phyloP scores from a whole-genome alignment of 2,888 invertebrate species.

The Drosophila paramelanica region DNA sequence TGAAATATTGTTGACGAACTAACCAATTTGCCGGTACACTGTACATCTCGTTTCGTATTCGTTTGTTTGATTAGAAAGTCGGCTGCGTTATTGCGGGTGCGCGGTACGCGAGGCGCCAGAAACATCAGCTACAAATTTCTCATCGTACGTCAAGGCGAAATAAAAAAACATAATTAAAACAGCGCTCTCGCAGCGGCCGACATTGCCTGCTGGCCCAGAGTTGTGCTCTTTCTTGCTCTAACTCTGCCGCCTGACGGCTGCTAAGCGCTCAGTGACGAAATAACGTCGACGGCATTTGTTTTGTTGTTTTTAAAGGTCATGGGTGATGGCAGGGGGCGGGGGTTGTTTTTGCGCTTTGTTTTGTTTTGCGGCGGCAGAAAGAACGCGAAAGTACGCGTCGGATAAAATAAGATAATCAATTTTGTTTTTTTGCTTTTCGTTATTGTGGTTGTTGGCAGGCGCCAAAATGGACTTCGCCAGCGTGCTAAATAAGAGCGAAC shows the following conservation, averaged over 20 bases:
- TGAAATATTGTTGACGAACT: slow-evolving; percentile 55
- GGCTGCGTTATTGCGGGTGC: slow-evolving; percentile 34
- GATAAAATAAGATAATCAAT: neutral
- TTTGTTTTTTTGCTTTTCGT: neutral
- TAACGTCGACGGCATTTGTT: slow-evolving; percentile 31
- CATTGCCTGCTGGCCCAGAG: slow-evolving; percentile 23
- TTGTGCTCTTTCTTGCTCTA: slow-evolving; percentile 3
- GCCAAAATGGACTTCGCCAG: slow-evolving; percentile 81
- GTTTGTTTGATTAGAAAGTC: slow-evolving; percentile 78
- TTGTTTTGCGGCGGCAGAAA: slow-evolving; percentile 17
- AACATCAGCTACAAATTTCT: slow-evolving; percentile 62
- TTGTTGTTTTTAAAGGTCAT: slow-evolving; percentile 55
- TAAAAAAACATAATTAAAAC: slow-evolving; percentile 50
- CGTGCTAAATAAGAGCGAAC: slow-evolving; percentile 79
- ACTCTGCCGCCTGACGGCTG: slow-evolving; percentile 22
- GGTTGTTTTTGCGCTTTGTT: slow-evolving; percentile 25
- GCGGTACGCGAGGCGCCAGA: slow-evolving; percentile 22
- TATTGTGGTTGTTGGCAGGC: slow-evolving; percentile 23
- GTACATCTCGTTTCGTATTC: slow-evolving; percentile 43
- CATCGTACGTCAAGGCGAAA: slow-evolving; percentile 40
- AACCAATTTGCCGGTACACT: slow-evolving; percentile 64
- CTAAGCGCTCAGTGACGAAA: slow-evolving; percentile 57
- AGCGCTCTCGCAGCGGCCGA: slow-evolving; percentile 43
- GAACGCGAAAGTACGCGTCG: slow-evolving; percentile 15
- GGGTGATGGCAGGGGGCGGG: slow-evolving; percentile 23